Evolutionary conservation across 30 jellyfish, hydroid and myxozoan species (phyloP), one percentile per base, ranked within the genome.

Genomic region (Aurelia sp.): DNA sequence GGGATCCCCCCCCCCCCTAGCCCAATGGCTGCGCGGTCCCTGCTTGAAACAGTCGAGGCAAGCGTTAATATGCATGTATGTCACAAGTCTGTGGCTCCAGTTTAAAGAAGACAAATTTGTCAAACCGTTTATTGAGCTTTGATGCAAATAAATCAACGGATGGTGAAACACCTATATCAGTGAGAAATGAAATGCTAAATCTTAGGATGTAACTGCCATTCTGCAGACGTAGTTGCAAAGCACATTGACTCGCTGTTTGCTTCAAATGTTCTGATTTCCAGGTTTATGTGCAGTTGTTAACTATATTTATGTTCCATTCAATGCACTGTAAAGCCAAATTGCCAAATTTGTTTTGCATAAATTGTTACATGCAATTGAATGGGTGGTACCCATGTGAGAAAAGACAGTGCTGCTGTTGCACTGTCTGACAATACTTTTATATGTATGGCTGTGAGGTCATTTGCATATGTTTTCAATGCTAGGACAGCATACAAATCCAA

Each of bases 111-210:
- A 79, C 81, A 79, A 19, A 79, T 8, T 15, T 13, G 13, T 47
- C 44, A 13, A 79, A 40, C 47, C 61, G 90, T 61, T 20, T 61
- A 35, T 83, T 41, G 15, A 82, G 24, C 16, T 78, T 35, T 59
- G 85, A 53, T 17, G 91, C 91, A 65, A 81, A 81, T 68, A 81
- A 48, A 41, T 81, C 91, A 65, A 81, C 44, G n/a, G 20, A 38
- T 35, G 74, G 85, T 16, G 41, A 2, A 40, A 63, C 35, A 40
- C 22, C 9, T 31, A 81, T 24, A 33, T 40, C 21, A 5, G 74
- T 3, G 13, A 67, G 21, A 67, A 22, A 20, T 27, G 47, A n/a
- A 8, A 2, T 27, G 21, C 15, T 58, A 41, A 13, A 21, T 11
- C 8, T 68, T 69, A 16, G 76, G n/a, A 53, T 21, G 9, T 24